Percentiles rank a stretch among this genome's conserved stretches.
Evolutionary conservation across 2,888 invertebrate species (phyloP).

Genomic region (Macrosiphum euphorbiae): DNA sequence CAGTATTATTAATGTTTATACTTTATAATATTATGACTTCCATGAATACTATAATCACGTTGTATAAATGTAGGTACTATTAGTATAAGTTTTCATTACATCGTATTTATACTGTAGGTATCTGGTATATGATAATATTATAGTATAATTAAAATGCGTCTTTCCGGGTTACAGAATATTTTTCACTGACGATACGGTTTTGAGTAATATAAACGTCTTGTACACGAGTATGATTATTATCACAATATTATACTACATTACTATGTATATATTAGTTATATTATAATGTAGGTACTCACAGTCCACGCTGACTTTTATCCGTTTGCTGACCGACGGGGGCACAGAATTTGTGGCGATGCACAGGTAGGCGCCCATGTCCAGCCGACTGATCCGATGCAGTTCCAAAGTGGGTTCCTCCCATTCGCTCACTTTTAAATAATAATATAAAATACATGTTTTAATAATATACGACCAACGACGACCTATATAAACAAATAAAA

Average conservation of each 20-base stretch:
- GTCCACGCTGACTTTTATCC: constrained; percentile 93
- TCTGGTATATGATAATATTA: too few species aligned
- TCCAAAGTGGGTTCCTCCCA: constrained; percentile 89
- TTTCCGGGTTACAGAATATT: too few species aligned
- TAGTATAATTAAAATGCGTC: too few species aligned
- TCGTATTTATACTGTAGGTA: background rate
- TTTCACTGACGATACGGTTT: too few species aligned
- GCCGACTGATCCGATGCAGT: constrained; percentile 85
- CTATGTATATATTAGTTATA: background rate
- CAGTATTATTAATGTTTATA: background rate
- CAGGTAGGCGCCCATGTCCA: constrained; percentile 92
- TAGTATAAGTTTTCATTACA: too few species aligned
- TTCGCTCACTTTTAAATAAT: constrained; percentile 71
- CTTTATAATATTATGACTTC: background rate
- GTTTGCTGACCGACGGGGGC: constrained; percentile 90
- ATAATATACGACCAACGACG: background rate
- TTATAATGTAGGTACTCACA: constrained; percentile 79
- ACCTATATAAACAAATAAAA: background rate
- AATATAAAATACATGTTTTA: background rate
- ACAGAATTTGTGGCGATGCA: constrained; percentile 93
- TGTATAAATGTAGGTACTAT: background rate
- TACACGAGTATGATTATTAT: too few species aligned
- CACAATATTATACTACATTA: too few species aligned
- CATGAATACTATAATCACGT: background rate
- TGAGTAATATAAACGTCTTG: too few species aligned